Evolutionary conservation across 2,797 vertebrate genomes (phyloP).

Genomic region (Acanthopagrus latus): DNA sequence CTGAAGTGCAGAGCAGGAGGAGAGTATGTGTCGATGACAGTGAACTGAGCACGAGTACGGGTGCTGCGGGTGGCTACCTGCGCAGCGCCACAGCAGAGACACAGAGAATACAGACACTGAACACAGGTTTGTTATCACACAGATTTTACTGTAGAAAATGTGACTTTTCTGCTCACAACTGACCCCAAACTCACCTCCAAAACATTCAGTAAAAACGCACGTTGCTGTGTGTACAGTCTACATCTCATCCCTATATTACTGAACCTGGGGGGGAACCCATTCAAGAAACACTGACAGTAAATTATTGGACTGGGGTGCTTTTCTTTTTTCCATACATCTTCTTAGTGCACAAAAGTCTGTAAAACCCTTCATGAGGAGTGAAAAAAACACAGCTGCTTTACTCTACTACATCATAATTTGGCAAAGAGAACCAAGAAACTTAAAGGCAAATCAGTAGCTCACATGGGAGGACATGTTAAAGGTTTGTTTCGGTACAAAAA

Average conservation of each 20-base stretch:
- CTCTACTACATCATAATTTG: conserved; percentile 56
- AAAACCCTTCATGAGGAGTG: conserved; percentile 31
- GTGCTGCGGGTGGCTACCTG: no score
- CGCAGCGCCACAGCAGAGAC: no score
- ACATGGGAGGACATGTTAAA: conserved; percentile 54
- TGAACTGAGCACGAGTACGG: no score
- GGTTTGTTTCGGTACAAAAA: conserved; percentile 69
- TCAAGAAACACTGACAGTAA: conserved; percentile 51
- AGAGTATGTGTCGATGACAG: no score
- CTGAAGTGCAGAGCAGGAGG: no score
- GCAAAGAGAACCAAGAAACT: conserved; percentile 65
- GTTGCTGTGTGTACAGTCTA: conserved; percentile 10
- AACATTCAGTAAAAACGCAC: conserved; percentile 45
- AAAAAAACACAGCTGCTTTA: conserved; percentile 40
- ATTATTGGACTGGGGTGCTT: conserved; percentile 4
- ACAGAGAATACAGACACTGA: conserved; percentile 1
- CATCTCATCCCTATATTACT: background rate
- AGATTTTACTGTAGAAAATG: conserved; percentile 76
- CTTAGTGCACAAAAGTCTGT: conserved; percentile 59
- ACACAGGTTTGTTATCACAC: conserved; percentile 39
- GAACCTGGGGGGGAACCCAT: conserved; percentile 16
- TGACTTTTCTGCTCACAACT: conserved; percentile 25
- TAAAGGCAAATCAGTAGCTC: conserved; percentile 51
- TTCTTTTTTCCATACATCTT: conserved; percentile 20
- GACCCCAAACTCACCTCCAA: conserved; percentile 15